Conservation (phyloP, 1,140 invertebrate genomes). For the Ericerus pela region DNA sequence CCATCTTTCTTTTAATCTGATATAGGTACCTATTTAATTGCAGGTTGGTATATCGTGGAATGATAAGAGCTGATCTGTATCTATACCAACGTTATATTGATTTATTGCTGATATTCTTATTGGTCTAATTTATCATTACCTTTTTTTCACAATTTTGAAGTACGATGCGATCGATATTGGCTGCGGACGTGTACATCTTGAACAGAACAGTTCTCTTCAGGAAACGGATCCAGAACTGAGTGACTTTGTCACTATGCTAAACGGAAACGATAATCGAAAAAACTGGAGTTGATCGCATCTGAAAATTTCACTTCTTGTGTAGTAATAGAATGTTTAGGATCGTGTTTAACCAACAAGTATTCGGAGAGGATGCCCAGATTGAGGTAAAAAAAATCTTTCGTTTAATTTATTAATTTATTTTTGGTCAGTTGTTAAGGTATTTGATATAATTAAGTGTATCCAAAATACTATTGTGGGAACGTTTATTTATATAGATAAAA, state of each 20-base stretch:
- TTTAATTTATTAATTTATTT: neutral
- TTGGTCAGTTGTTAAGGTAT: no score
- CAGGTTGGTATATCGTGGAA: no score
- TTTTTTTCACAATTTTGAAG: neutral
- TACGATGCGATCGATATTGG: neutral
- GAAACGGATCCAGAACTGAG: conserved; percentile 75
- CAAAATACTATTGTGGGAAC: conserved; percentile 93
- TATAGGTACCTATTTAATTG: no score
- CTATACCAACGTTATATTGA: neutral
- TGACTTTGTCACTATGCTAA: conserved; percentile 69
- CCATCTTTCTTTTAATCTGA: no score
- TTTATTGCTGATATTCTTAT: neutral
- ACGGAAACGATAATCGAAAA: conserved; percentile 65
- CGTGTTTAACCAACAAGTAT: conserved; percentile 94
- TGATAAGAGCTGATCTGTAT: conserved; percentile 4
- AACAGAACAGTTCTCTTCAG: no score
- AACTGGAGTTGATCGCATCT: conserved; percentile 91
- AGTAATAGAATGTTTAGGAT: conserved; percentile 78
- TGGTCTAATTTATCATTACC: neutral
- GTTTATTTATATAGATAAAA: conserved; percentile 89
- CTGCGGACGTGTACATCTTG: no score
- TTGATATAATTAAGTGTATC: no score
- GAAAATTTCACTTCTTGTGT: conserved; percentile 93
- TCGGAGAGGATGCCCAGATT: conserved; percentile 84
- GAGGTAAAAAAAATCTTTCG: conserved; percentile 38